Conservation (phyloP, 1,140 invertebrate genomes). For the Drosophila lini region DNA sequence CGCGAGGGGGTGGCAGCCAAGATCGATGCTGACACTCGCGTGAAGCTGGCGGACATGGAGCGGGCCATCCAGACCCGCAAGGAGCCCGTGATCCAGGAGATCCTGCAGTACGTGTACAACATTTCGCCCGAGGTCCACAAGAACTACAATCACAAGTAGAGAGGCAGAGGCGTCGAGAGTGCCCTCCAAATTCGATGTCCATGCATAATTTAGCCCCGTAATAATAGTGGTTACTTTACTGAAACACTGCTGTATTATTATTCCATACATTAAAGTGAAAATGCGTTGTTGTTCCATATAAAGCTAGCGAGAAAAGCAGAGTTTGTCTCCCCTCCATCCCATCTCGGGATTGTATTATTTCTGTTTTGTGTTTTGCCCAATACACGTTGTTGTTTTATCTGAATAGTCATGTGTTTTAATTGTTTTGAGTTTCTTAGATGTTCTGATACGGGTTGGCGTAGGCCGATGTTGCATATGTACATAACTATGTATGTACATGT, state of each 20-base stretch:
- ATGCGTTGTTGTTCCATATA: conserved; percentile 68
- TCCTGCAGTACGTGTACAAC: conserved; percentile 93
- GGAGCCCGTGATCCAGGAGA: conserved; percentile 92
- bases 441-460: neutral
- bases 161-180: conserved; percentile 6
- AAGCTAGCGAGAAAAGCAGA: conserved; percentile 17
- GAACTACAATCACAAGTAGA: conserved; percentile 89
- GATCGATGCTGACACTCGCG: conserved; percentile 93
- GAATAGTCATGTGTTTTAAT: conserved; percentile 38
- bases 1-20: conserved; percentile 94
- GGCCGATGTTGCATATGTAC: neutral
- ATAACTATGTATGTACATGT: too few relatives aligned
- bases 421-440: neutral
- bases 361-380: conserved; percentile 64
- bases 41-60: conserved; percentile 95
- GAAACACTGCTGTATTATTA: conserved; percentile 77
- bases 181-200: conserved; percentile 72
- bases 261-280: conserved; percentile 73
- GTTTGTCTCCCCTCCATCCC: conserved; percentile 6
- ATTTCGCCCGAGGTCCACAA: conserved; percentile 95
- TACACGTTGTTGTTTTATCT: conserved; percentile 59
- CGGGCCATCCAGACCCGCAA: conserved; percentile 90
- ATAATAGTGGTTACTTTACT: conserved; percentile 72
- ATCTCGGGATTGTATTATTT: conserved; percentile 40
- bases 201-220: conserved; percentile 75